Evolutionary conservation across 2,888 invertebrate genomes (phyloP).

Genomic region (Amiota communis): DNA sequence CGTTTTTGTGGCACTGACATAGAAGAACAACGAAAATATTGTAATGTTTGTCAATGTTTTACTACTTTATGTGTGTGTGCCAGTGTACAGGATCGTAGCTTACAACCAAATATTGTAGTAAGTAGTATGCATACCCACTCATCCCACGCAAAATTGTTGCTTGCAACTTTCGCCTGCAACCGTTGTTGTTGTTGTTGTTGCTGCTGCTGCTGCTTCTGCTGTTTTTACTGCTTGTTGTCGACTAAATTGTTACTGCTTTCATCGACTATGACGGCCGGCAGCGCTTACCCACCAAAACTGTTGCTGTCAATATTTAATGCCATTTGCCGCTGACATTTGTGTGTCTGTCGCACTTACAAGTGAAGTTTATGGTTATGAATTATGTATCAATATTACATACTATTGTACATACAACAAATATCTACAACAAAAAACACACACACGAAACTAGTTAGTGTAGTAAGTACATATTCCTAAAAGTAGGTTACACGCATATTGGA

Average conservation of each 20-base stretch:
- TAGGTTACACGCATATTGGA: conserved; percentile 8
- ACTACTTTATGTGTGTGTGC: neutral
- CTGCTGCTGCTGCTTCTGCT: neutral
- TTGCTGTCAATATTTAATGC: conserved; percentile 41
- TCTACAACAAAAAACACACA: neutral
- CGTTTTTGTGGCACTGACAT: neutral
- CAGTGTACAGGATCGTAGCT: too few species aligned
- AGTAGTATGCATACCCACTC: neutral
- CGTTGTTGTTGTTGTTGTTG: neutral
- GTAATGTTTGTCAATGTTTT: neutral
- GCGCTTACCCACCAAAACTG: too few species aligned
- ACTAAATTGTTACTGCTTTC: neutral
- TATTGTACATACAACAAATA: neutral
- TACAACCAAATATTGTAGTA: too few species aligned
- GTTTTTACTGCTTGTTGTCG: neutral
- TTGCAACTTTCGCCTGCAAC: conserved; percentile 27
- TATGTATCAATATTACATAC: conserved; percentile 43
- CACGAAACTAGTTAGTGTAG: neutral
- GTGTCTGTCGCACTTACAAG: conserved; percentile 24
- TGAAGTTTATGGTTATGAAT: conserved; percentile 56
- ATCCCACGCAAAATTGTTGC: neutral
- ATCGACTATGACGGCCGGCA: too few species aligned
- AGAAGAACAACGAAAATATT: neutral
- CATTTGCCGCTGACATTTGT: conserved; percentile 39
- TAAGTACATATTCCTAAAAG: neutral